Evolutionary conservation across 2,888 invertebrate species (phyloP), one percentile per base, ranked within the genome.

Genomic region (Clivina fossor): DNA sequence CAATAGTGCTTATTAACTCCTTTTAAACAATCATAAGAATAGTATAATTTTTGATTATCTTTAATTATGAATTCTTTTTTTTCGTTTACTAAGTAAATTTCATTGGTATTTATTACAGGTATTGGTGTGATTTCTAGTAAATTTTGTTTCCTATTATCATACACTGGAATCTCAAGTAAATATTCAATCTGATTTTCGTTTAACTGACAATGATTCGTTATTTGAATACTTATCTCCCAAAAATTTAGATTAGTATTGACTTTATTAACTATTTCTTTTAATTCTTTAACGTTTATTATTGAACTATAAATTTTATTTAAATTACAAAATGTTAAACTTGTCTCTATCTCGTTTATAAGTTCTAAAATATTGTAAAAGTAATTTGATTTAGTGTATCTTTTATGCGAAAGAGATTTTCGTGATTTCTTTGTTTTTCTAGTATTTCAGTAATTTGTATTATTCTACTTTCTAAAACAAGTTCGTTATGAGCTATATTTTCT

Each of bases 21-120:
- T 8, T 33, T 33, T 9, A 33, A 7, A 33, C 33, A 33, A 7
- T 33, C 9, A 9, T 33, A 11, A n/a, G 33, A 9, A 11, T 33
- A n/a, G 11, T 33, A 33, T 11, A 33, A 11, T 4, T 33, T 33
- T 33, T 33, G 8, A 33, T 33, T 11, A 5, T 33, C 9, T 33
- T 33, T 33, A 33, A 33, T 33, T n/a, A 33, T 9, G 5, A 33
- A 11, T 33, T 33, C 33, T 33, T 33, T 33, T 7, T 33, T 11
- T 33, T 33, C 33, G 11, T 33, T 33, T 9, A 33, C 11, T 5
- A 33, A 11, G 11, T 33, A 33, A 33, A 33, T 9, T 4, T 33
- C 13, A 11, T 33, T 11, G 8, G 4, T 33, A 8, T 33, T n/a
- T n/a, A n/a, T n/a, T n/a, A n/a, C n/a, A n/a, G n/a, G 26, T 26